Base-by-base conservation (phyloP, 2,797 vertebrate genomes). In the Falco peregrinus region DNA sequence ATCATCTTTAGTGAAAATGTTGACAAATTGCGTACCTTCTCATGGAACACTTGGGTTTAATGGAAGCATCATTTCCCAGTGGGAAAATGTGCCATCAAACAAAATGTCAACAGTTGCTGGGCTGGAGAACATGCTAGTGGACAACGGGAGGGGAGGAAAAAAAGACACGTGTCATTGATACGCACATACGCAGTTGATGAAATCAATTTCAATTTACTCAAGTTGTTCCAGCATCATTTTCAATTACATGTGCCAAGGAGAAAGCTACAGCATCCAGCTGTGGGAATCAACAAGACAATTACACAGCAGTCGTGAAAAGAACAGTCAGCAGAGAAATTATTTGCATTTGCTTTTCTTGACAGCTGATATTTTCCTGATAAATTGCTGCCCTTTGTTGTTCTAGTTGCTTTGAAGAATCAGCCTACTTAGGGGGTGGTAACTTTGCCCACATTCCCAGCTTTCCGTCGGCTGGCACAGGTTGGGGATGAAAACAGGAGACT, bases 311-410 rank as follows among this genome's bases (percentile, higher is more conserved):
- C 3, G 4, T 86, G 93, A 93, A 91, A 96, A 91, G 92, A 96
- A 91, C 92, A 96, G 73, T 81, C 73, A 87, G 91, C 82, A 89
- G 94, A 93, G 96, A 82, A 93, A 74, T 87, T 1, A 91, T 94
- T 96, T 95, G 90, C 87, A 48, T 96, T 96, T 93, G 73, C 76
- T 94, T 93, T 90, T 86, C 92, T 89, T 96, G 97, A 97, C 93
- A 96, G 95, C 92, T 97, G 95, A 88, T 97, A 95, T 95, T 97
- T 96, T 88, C 91, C 89, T 96, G 91, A 93, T 96, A 96, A 97
- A 97, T 97, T 93, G 93, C 94, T 96, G 93, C 94, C 87, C 92
- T 96, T 96, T 97, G 92, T 96, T 97, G 91, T 95, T 94, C 73
- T 81, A 70, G 89, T 75, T 92, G 78, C 84, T 92, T 91, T 93